These are phyloP conservation scores for Clarias gariepinus DNA, from an alignment of 2,113 vertebrate genomes.

Conservation along the genomic window DNA sequence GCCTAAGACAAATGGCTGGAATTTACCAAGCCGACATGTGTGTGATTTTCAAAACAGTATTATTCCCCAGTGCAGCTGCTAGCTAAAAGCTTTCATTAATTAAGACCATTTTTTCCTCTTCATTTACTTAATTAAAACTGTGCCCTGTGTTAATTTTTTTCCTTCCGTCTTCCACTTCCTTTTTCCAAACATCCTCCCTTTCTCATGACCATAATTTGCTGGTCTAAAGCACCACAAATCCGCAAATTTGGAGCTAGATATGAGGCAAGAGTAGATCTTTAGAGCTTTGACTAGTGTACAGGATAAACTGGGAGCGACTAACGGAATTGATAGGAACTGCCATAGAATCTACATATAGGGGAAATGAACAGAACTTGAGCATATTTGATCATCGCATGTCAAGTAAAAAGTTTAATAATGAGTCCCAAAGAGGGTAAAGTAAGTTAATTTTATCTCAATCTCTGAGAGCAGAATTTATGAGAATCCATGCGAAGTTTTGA, in stretches of 20 bases:
- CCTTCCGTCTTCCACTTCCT: conserved; percentile 60
- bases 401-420: conserved; percentile 59
- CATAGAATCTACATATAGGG: conserved; percentile 21
- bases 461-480: conserved; percentile 51
- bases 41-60: conserved; percentile 65
- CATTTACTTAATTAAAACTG: conserved; percentile 73
- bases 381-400: conserved; percentile 57
- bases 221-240: conserved; percentile 30
- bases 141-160: conserved; percentile 68
- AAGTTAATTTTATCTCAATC: conserved; percentile 50
- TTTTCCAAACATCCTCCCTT: conserved; percentile 63
- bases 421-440: conserved; percentile 57
- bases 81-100: conserved; percentile 72
- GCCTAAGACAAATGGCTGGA: conserved; percentile 64
- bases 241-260: background rate
- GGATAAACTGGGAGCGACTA: conserved; percentile 48
- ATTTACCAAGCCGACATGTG: conserved; percentile 64
- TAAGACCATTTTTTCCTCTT: conserved; percentile 72
- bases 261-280: conserved; percentile 9
- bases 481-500: conserved; percentile 53
- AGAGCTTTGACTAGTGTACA: conserved; percentile 37
- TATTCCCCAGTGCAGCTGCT: conserved; percentile 66
- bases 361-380: conserved; percentile 45
- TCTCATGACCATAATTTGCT: conserved; percentile 52
- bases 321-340: conserved; percentile 23